Evolutionary conservation across 2,888 invertebrate genomes (phyloP), one percentile per base, ranked within the genome.

Genomic region (Pogonocherus hispidulus): DNA sequence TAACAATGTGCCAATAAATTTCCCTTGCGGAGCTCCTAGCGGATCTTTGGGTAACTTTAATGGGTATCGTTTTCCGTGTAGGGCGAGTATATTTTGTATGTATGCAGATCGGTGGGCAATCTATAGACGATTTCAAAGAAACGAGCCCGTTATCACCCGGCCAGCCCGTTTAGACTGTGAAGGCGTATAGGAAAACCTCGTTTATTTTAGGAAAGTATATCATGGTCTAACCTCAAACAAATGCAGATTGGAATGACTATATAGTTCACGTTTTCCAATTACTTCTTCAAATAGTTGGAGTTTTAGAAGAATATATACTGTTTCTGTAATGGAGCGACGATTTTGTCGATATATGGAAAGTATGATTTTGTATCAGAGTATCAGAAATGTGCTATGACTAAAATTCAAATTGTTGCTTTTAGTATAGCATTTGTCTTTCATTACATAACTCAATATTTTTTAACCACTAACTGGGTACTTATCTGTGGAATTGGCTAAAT

Each of bases 61-160:
- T 62, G 62, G 62, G 62, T 51, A 62, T 62, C 62, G 62, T 3
- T 51, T 51, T 18, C 51, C 51, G 62, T 63, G 57, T 60, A 44
- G 55, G 63, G 63, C 44, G 63, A 67, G 55, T 63, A 57, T 67
- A 54, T 67, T 65, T 63, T 46, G 59, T 76, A 74, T 71, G 78
- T 74, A 81, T 82, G 80, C 77, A 81, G 80, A 81, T 81, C 78
- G 72, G 67, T 79, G 80, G 80, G 79, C 79, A 81, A 82, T 81
- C 80, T 79, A 81, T 78, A 81, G 79, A 79, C 81, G 82, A 83
- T 82, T 82, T 81, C 82, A 82, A 83, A 83, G 81, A 79, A 79
- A 79, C 79, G 80, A 79, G 79, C 77, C 80, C 81, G 82, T 83
- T 83, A 83, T 83, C 83, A 79, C 80, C 74, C 79, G 76, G 73